Evolutionary conservation across 2,797 vertebrate species (phyloP).

Genomic region (Micropoecilia bifurca): DNA sequence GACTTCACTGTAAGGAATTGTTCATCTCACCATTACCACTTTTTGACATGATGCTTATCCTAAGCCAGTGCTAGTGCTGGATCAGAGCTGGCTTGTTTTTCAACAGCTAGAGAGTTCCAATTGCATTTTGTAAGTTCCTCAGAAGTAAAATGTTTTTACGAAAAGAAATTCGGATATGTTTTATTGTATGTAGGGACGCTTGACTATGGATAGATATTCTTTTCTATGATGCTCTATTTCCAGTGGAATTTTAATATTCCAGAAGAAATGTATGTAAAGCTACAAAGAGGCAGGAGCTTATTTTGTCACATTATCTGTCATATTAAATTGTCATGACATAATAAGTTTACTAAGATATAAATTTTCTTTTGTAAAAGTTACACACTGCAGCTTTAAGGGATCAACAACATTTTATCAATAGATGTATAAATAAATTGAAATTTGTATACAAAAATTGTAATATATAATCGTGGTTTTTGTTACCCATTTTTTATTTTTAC

Average conservation of each 20-base stretch:
- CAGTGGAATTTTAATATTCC: not conserved
- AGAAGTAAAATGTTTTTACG: not conserved
- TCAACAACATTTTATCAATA: not conserved
- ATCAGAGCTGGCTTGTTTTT: not conserved
- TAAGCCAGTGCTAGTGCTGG: not conserved
- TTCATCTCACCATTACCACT: conserved; percentile 1
- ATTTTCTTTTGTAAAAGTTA: too few relatives aligned
- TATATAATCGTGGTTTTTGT: conserved; percentile 19
- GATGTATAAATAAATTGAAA: not conserved
- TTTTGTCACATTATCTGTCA: too few relatives aligned
- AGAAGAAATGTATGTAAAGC: not conserved
- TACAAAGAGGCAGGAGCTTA: too few relatives aligned
- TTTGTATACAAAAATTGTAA: not conserved
- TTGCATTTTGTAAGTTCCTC: not conserved
- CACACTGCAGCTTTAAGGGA: not conserved
- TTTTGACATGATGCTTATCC: not conserved
- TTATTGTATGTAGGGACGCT: not conserved
- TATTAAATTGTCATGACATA: too few relatives aligned
- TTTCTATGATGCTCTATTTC: not conserved
- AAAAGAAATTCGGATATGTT: not conserved
- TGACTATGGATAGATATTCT: not conserved
- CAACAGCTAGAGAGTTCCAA: too few relatives aligned
- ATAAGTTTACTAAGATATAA: too few relatives aligned
- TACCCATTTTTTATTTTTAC: not conserved
- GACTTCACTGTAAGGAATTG: conserved; percentile 28